phyloP scores from a whole-genome alignment of 1,140 invertebrate genomes.

The Zaprionus lachaisei region DNA sequence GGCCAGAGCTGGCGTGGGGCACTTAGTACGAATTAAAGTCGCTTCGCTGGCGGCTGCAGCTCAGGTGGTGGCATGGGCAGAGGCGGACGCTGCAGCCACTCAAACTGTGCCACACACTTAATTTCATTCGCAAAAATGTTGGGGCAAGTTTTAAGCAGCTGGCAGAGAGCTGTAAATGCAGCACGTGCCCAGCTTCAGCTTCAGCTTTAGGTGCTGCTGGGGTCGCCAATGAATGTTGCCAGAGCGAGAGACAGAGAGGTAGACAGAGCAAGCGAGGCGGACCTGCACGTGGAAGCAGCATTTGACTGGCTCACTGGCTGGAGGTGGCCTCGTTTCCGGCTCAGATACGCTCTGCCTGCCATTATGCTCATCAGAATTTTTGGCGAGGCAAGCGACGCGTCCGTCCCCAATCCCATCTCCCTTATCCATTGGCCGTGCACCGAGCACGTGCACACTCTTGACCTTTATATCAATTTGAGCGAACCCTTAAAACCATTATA shows the following conservation, averaged over 20 bases:
- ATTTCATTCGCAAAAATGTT: conserved; percentile 56
- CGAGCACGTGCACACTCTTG: conserved; percentile 60
- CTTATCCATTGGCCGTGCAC: conserved; percentile 16
- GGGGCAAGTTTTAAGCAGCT: conserved; percentile 59
- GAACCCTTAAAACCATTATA: conserved; percentile 63
- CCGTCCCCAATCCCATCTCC: neutral
- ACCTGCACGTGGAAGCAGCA: conserved; percentile 12
- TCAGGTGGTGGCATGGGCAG: neutral
- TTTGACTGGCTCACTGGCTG: neutral
- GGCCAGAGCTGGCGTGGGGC: neutral
- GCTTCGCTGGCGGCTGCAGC: conserved; percentile 3
- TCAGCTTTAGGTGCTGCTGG: conserved; percentile 11
- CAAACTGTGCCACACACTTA: conserved; percentile 63
- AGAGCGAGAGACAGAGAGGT: neutral
- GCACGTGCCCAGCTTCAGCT: conserved; percentile 36
- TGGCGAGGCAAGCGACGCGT: conserved; percentile 4
- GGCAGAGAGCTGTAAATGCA: conserved; percentile 54
- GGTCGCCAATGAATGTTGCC: conserved; percentile 38
- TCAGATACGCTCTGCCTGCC: conserved; percentile 19
- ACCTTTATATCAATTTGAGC: conserved; percentile 79
- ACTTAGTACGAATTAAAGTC: conserved; percentile 4
- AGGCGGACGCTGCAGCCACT: conserved; percentile 41
- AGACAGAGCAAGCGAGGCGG: conserved; percentile 3
- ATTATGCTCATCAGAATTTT: conserved; percentile 40
- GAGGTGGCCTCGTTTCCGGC: conserved; percentile 57